phyloP scores from a whole-genome alignment of 1,140 invertebrate genomes.

The Eupeodes corollae region DNA sequence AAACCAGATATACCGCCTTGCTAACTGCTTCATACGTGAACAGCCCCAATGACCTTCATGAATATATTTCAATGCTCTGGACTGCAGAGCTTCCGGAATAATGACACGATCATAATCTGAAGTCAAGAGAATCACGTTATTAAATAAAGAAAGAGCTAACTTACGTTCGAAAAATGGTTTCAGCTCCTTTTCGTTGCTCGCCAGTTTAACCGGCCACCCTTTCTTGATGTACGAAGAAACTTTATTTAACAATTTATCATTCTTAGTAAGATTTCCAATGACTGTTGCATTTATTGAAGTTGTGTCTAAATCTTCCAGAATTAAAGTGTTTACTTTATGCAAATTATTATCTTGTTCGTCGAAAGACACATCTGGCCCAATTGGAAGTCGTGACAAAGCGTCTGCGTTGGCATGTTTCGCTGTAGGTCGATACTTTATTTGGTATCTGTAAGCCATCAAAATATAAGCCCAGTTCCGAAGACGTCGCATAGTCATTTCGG shows the following conservation, averaged over 20 bases:
- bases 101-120: not conserved
- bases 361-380: not conserved
- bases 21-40: conserved; percentile 34
- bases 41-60: conserved; percentile 33
- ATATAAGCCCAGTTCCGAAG: too few relatives aligned
- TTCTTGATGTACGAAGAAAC: not conserved
- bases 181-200: not conserved
- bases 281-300: too few relatives aligned
- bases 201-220: not conserved
- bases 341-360: not conserved
- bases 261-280: too few relatives aligned
- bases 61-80: conserved; percentile 19
- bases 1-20: conserved; percentile 31
- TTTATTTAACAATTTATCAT: not conserved
- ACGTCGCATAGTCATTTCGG: too few relatives aligned
- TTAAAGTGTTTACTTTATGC: too few relatives aligned
- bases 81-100: not conserved
- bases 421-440: conserved; percentile 6
- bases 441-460: not conserved
- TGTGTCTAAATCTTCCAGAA: too few relatives aligned
- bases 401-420: conserved; percentile 15
- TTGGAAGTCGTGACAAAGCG: conserved; percentile 12
- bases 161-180: not conserved
- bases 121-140: not conserved
- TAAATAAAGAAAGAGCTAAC: not conserved